Evolutionary conservation across 2,113 vertebrate genomes (phyloP).

Genomic region (Ageneiosus marmoratus): DNA sequence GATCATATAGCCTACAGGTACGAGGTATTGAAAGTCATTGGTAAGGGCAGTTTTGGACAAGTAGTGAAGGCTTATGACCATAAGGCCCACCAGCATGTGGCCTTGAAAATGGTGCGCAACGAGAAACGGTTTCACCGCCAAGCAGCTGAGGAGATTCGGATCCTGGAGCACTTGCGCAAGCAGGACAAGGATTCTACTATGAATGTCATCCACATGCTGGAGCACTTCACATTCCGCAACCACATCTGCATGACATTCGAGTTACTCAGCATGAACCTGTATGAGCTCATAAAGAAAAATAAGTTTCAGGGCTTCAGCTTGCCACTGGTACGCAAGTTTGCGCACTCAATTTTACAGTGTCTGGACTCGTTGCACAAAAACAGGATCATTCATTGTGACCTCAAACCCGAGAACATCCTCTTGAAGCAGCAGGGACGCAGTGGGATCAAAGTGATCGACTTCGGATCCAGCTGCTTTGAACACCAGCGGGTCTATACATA

Average conservation of each 20-base stretch:
- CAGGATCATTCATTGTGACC: conserved; percentile 99
- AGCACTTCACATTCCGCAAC: conserved; percentile 97
- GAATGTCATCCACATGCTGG: conserved; percentile 99
- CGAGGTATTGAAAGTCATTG: conserved; percentile 97
- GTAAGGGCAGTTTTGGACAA: conserved; percentile 97
- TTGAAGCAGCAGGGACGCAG: conserved; percentile 97
- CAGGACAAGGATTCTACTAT: conserved; percentile 96
- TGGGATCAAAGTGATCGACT: conserved; percentile 98
- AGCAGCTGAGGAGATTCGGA: conserved; percentile 96
- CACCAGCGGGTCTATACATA: conserved; percentile 99
- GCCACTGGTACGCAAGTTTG: conserved; percentile 96
- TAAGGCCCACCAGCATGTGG: conserved; percentile 90
- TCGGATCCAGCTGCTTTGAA: conserved; percentile 97
- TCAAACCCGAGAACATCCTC: conserved; percentile 98
- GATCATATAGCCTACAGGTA: conserved; percentile 95
- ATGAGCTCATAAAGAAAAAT: conserved; percentile 98
- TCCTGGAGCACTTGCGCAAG: conserved; percentile 93
- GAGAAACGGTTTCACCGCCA: conserved; percentile 98
- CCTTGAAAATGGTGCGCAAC: conserved; percentile 98
- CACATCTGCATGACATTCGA: conserved; percentile 99
- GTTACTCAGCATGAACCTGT: conserved; percentile 98
- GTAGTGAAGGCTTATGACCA: conserved; percentile 98
- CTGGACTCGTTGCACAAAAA: conserved; percentile 96
- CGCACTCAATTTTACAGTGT: conserved; percentile 97
- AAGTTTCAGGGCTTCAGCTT: conserved; percentile 99